phyloP scores from a whole-genome alignment of 2,888 invertebrate species.

The Acronicta psi region DNA sequence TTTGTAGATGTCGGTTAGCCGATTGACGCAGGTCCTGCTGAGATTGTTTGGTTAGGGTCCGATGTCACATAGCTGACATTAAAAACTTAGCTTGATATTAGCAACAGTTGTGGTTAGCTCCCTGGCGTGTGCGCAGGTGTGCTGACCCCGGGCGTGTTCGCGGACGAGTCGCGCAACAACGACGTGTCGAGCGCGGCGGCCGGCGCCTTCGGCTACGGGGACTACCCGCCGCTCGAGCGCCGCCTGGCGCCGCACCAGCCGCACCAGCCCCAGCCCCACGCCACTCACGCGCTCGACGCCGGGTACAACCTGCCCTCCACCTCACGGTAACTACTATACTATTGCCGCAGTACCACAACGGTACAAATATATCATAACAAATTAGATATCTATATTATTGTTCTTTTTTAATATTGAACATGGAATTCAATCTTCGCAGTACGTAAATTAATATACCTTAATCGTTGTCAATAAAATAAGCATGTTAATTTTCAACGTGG shows the following conservation, averaged over 20 bases:
- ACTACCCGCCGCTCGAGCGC: conserved; percentile 66
- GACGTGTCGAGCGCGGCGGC: conserved; percentile 70
- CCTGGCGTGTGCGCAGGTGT: conserved; percentile 59
- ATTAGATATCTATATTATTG: no score
- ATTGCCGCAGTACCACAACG: no score
- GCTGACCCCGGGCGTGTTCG: conserved; percentile 74
- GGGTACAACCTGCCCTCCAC: conserved; percentile 80
- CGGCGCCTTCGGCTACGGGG: conserved; percentile 65
- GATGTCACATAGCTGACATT: not conserved
- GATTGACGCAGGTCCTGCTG: no score
- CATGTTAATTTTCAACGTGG: no score
- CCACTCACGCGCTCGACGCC: conserved; percentile 62
- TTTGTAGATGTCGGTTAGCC: no score
- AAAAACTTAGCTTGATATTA: no score
- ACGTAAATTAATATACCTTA: no score
- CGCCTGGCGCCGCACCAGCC: conserved; percentile 48
- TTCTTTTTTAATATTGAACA: no score
- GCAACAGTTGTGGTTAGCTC: conserved; percentile 4
- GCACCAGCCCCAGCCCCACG: conserved; percentile 34
- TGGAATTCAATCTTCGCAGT: no score
- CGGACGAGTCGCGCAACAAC: conserved; percentile 79
- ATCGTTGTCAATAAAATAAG: no score
- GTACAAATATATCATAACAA: no score
- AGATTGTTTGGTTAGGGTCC: no score
- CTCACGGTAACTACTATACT: conserved; percentile 80